A percentile compares a stretch with the other conserved stretches of the same genome.
phyloP scores from a whole-genome alignment of 2,113 vertebrate genomes.

The Furnarius figulus region DNA sequence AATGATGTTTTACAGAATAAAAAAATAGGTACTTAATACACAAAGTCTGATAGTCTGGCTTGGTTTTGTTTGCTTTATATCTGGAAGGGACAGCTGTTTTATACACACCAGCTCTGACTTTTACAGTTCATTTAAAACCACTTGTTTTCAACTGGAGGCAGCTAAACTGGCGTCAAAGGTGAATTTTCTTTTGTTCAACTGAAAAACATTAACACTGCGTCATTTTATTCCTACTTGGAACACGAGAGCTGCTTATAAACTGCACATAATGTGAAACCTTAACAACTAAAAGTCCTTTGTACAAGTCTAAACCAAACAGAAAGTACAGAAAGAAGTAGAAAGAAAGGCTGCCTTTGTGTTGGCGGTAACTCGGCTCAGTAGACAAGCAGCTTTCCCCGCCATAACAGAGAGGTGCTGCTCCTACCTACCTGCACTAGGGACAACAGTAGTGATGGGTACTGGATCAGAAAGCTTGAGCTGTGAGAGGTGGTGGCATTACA shows the following conservation, averaged over 20 bases:
- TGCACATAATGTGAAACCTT: not conserved
- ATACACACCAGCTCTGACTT: not conserved
- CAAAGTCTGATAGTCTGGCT: not conserved
- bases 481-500: not conserved
- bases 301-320: not conserved
- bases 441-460: not conserved
- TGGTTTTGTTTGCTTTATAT: not conserved
- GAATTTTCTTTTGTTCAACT: not conserved
- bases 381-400: not conserved
- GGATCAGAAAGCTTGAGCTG: not conserved
- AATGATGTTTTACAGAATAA: not conserved
- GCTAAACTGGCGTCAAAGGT: not conserved
- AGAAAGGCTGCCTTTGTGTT: not conserved
- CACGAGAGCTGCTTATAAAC: not conserved
- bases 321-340: not conserved
- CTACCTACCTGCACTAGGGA: rapidly evolving
- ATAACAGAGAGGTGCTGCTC: rapidly evolving
- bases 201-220: not conserved
- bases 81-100: not conserved
- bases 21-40: not conserved
- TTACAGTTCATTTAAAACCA: not conserved
- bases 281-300: not conserved
- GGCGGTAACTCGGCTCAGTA: not conserved
- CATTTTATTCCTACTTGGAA: not conserved
- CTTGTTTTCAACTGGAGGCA: not conserved